Percentiles rank a stretch among this genome's conserved stretches.
Evolutionary conservation across 2,888 invertebrate genomes (phyloP).

Genomic region (Tipula helvola): DNA sequence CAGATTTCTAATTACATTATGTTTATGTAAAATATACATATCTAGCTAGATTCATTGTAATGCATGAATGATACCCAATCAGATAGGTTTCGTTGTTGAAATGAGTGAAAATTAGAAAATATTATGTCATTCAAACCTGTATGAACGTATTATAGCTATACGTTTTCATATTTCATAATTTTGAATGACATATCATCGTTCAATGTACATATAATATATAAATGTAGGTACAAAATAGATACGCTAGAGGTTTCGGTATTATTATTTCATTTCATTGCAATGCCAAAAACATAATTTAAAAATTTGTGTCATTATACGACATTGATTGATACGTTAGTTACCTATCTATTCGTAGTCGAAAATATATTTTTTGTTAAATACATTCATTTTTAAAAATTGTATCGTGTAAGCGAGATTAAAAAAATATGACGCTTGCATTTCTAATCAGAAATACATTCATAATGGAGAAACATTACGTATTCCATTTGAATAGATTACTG

Average conservation of each 20-base stretch:
- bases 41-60: too few species aligned
- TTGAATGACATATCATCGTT: neutral
- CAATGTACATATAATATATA: neutral
- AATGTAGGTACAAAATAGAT: neutral
- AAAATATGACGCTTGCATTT: too few species aligned
- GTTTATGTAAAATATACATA: neutral
- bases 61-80: neutral
- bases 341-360: neutral
- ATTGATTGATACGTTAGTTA: neutral
- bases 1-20: neutral
- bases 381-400: too few species aligned
- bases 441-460: too few species aligned
- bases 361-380: neutral
- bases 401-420: too few species aligned
- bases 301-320: neutral
- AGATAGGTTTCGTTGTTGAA: neutral
- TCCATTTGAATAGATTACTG: too few species aligned
- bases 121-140: neutral
- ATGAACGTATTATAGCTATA: neutral
- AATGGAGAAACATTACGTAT: too few species aligned
- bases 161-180: neutral
- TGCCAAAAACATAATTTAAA: neutral
- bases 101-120: neutral
- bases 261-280: neutral
- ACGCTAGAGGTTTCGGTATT: neutral